Evolutionary conservation across 2,888 invertebrate species (phyloP), one percentile per base, ranked within the genome.

Genomic region (Scaeva pyrastri): DNA sequence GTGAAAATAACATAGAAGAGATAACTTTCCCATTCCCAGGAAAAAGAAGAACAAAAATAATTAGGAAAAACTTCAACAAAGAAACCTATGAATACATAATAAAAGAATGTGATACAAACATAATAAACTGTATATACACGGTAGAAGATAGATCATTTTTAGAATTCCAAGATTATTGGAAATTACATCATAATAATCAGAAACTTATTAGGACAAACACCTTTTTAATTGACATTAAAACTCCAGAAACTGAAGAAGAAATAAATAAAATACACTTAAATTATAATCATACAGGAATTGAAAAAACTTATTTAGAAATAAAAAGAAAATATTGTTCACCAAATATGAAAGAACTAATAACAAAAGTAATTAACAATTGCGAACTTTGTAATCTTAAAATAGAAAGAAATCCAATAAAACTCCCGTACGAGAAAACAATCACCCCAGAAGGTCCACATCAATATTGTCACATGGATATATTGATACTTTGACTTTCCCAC

Each of bases 381-480:
- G n/a, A n/a, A n/a, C n/a, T n/a, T n/a, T n/a, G n/a, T n/a, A n/a
- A n/a, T n/a, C n/a, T n/a, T n/a, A n/a, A n/a, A n/a, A n/a, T n/a
- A n/a, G n/a, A n/a, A n/a, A n/a, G n/a, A n/a, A n/a, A n/a, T n/a
- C n/a, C n/a, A n/a, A n/a, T n/a, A n/a, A n/a, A n/a, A n/a, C n/a
- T n/a, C n/a, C n/a, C 55, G 7, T 36, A 68, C 52, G 52, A 68
- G 52, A 52, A 52, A 68, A 52, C n/a, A n/a, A n/a, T n/a, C n/a
- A n/a, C n/a, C n/a, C n/a, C n/a, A 52, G 68, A 39, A 50, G n/a
- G 12, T 39, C 68, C 36, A 50, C 48, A 19, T 41, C 52, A 68
- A 39, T 52, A 39, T 41, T 52, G 39, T 41, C 68, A 68, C 52
- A 39, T 52, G 52, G 50, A 68, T 52, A 68, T 68, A 52, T 68